Base-by-base conservation (phyloP, 2,113 vertebrate species). In the Nerophis ophidion region DNA sequence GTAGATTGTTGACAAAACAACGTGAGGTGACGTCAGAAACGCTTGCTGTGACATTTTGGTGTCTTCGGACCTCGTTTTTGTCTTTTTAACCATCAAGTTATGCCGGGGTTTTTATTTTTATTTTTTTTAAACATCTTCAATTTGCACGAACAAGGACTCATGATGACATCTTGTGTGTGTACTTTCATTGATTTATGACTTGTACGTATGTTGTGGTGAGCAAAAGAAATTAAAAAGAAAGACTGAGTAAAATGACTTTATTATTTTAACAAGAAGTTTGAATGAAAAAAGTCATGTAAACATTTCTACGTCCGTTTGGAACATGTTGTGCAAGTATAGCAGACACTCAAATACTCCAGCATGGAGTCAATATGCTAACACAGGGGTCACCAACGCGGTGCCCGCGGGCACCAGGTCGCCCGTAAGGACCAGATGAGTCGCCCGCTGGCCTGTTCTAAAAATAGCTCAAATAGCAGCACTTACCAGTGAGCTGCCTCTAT, bases 131-230 rank as follows among this genome's bases (percentile, higher is more conserved):
- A 86, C 77, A 73, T 84, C 78, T 75, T 84, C 77, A 82, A 91
- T 93, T 93, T 96, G 96, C 94, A 97, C 91, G 91, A 92, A 88
- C 90, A 89, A 89, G 83, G 76, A 89, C 73, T 76, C 64, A 65
- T 81, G 46, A 42, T 44, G 19, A 34, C 45, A 35, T 48, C 46
- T 48, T 48, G 58, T 60, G 26, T 47, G 3, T 46, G 34, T 13
- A 9, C 72, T 86, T 69, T 63, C 51, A 66, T 77, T 71, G 6
- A 81, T 90, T 83, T 90, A 92, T 93, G 93, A 92, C 92, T 86
- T 90, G 93, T 94, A 95, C 91, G 92, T 93, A 85, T 85, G 86
- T 94, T 90, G 95, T 94, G 93, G 92, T 97, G 92, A 95, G 91
- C 91, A 87, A 92, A 85, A 76, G 86, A 88, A 91, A 92, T 90